These are phyloP conservation scores for Threskiornis aethiopicus DNA, from an alignment of 2,797 vertebrate species.

Conservation along the genomic window DNA sequence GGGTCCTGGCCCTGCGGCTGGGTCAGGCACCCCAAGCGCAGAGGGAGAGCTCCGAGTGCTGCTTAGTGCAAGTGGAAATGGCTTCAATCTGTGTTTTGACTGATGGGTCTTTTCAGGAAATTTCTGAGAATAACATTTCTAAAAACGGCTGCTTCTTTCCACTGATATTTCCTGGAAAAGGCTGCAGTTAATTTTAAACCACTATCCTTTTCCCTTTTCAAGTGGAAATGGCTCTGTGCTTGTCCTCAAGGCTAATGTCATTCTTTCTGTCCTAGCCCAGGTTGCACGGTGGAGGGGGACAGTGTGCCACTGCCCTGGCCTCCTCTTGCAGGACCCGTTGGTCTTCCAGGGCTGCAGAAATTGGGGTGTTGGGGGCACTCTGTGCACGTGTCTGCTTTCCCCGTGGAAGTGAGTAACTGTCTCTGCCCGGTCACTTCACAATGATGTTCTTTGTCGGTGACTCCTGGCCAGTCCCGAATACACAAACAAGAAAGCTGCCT, in stretches of 20 bases:
- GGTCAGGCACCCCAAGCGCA: neutral
- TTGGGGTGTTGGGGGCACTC: neutral
- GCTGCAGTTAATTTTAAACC: slow-evolving; percentile 63
- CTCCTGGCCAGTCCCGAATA: neutral
- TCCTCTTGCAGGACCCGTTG: neutral
- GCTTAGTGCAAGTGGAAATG: slow-evolving; percentile 55
- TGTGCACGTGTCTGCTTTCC: neutral
- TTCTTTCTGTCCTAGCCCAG: neutral
- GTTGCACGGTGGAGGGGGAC: neutral
- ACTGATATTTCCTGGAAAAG: slow-evolving; percentile 72
- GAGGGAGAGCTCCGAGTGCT: neutral
- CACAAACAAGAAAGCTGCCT: neutral
- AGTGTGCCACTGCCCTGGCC: neutral
- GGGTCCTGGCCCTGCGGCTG: neutral
- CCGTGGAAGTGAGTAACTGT: fast-evolving
- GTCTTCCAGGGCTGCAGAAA: neutral
- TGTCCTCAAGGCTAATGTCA: slow-evolving; percentile 37
- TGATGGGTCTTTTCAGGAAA: slow-evolving; percentile 73
- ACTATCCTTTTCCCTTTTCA: slow-evolving; percentile 65
- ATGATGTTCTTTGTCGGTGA: neutral
- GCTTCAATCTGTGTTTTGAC: slow-evolving; percentile 63
- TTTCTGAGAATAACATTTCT: slow-evolving; percentile 68
- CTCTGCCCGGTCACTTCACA: neutral
- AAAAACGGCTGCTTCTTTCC: slow-evolving; percentile 70
- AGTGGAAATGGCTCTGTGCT: slow-evolving; percentile 55